Evolutionary conservation across 2,113 vertebrate species (phyloP).

Genomic region (Pelodiscus sinensis): DNA sequence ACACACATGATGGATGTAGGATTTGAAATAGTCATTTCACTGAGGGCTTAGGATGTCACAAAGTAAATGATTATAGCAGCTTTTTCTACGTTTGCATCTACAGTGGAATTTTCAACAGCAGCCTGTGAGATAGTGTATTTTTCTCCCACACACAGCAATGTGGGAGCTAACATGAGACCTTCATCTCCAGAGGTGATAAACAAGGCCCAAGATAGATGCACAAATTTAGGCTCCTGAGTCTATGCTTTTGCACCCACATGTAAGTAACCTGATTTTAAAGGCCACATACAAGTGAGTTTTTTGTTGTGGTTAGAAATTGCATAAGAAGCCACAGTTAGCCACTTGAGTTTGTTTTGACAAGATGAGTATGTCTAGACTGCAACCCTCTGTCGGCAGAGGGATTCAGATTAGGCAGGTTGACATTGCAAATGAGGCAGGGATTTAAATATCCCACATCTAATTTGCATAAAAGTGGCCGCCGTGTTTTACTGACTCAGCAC

Average conservation of each 20-base stretch:
- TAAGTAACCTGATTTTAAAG: background rate
- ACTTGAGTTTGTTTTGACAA: slow-evolving; percentile 55
- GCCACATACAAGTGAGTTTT: slow-evolving; percentile 37
- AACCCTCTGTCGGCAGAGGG: too few species aligned
- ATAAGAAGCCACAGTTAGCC: slow-evolving; percentile 34
- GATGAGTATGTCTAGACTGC: too few species aligned
- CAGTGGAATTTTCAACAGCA: background rate
- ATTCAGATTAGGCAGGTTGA: too few species aligned
- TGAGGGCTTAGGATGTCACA: background rate
- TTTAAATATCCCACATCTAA: too few species aligned
- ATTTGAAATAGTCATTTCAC: background rate
- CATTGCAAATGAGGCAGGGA: too few species aligned
- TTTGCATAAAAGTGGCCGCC: too few species aligned
- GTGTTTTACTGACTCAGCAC: too few species aligned
- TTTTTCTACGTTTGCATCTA: background rate
- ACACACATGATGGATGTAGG: background rate
- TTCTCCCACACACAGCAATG: background rate
- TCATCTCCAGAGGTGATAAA: background rate
- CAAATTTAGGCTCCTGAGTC: background rate
- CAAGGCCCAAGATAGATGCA: background rate
- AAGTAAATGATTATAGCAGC: background rate
- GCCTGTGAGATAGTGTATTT: background rate
- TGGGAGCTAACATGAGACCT: background rate
- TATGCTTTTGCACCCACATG: background rate
- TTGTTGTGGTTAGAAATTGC: slow-evolving; percentile 44